These are phyloP conservation scores for Rhinolophus sinicus DNA, from an alignment of 2,113 vertebrate species.

Conservation along the genomic window DNA sequence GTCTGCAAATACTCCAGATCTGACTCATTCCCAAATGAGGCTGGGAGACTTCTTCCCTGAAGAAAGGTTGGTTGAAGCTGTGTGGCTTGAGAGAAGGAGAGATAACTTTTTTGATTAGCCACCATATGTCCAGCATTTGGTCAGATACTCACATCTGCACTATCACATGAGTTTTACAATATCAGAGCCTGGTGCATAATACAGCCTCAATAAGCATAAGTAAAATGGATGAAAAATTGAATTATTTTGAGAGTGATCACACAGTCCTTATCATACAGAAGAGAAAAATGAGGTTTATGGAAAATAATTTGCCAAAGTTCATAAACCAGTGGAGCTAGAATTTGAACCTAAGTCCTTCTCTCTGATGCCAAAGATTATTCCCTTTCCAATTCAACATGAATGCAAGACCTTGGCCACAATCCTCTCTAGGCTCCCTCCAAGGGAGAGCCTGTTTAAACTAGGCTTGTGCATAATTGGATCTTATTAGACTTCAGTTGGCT, in stretches of 20 bases:
- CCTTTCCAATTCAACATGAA: background rate
- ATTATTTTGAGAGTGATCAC: background rate
- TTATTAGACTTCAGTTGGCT: background rate
- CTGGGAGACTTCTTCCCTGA: background rate
- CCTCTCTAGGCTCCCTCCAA: background rate
- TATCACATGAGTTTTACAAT: background rate
- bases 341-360: background rate
- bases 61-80: background rate
- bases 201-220: background rate
- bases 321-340: background rate
- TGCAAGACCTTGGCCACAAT: background rate
- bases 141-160: background rate
- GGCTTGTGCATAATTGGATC: background rate
- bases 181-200: background rate
- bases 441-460: background rate
- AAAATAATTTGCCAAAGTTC: background rate
- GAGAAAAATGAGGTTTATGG: background rate
- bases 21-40: background rate
- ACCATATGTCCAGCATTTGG: background rate
- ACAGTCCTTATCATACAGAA: background rate
- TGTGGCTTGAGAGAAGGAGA: background rate
- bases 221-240: conserved; percentile 9
- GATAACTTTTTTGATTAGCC: background rate
- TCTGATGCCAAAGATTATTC: background rate
- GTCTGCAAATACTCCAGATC: background rate